Evolutionary conservation across 2,113 vertebrate genomes (phyloP).

Genomic region (Oreochromis spilurus): DNA sequence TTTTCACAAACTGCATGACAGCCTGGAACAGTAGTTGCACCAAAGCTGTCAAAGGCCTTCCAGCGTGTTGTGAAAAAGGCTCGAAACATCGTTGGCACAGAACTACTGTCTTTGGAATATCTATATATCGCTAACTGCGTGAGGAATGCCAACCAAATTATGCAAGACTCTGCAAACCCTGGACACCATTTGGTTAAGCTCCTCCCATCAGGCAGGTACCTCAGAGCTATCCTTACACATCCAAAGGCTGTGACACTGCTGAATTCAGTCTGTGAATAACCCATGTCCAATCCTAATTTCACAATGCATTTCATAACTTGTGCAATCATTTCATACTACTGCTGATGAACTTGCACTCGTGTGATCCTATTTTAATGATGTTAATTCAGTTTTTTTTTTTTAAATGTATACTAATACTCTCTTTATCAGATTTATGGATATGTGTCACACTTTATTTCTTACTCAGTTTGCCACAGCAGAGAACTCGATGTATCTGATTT

Average conservation of each 20-base stretch:
- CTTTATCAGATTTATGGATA: neutral
- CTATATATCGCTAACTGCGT: neutral
- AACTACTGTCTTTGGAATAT: neutral
- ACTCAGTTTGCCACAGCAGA: neutral
- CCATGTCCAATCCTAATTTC: neutral
- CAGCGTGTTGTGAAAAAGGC: neutral
- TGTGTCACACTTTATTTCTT: neutral
- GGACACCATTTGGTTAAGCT: neutral
- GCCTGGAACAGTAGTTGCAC: neutral
- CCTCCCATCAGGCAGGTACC: neutral
- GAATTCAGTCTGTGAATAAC: neutral
- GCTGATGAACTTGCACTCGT: neutral
- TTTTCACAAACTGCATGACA: neutral
- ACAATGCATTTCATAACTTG: neutral
- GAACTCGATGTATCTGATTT: neutral
- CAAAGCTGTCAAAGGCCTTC: neutral
- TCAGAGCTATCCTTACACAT: neutral
- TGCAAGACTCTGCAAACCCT: neutral
- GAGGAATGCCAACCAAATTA: neutral
- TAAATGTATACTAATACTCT: neutral
- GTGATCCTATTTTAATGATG: neutral
- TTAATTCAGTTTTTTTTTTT: neutral
- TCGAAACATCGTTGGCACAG: neutral
- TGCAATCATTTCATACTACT: neutral
- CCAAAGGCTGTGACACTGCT: neutral